Base-by-base conservation (phyloP, 1,140 invertebrate genomes). In the Scaptomyza hsui region DNA sequence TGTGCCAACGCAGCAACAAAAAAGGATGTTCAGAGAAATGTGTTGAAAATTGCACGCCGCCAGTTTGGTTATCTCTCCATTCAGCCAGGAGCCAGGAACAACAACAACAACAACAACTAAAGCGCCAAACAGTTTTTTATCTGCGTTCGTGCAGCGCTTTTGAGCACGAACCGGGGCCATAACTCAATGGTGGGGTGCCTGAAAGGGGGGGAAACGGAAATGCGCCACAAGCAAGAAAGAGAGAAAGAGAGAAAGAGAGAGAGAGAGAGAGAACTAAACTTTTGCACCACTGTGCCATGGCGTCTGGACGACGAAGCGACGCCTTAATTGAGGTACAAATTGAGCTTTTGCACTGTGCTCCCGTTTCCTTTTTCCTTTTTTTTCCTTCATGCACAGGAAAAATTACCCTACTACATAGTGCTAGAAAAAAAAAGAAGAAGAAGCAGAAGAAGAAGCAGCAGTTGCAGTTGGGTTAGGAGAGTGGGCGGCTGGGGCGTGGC, bases 251-350 rank as follows among this genome's bases (percentile, higher is more conserved):
- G 26, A 29, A 5, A 5, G 26, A 29, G 26, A 29, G 26, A 29
- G 26, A 29, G 9, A 29, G 26, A 9, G 19, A 29, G 0, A 9
- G 6, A 7, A 2, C 0, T 9, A 7, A 29, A 9, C 60, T 79
- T 80, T 85, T 61, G 82, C 60, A 42, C 67, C 82, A 88, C 82
- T 88, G 82, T 88, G 78, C 82, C 68, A 74, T 72, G 80, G 80
- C 52, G 19, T 56, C 48, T 9, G 4, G 18, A 55, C 24, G 61
- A 51, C 68, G 24, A 52, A 63, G 61, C 77, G 82, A 88, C 82
- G 82, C 82, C 82, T 88, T 88, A 88, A 88, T 88, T 88, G 82
- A 88, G 78, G 82, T 88, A 88, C 82, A 88, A 88, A 88, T 88
- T 88, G 82, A 88, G 82, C 81, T 85, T 86, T 88, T 86, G 70